Percentiles rank a stretch among this genome's conserved stretches.
These are phyloP conservation scores for Sanderia malayensis DNA, from an alignment of 30 jellyfish, hydroid and myxozoan species.

Conservation along the genomic window DNA sequence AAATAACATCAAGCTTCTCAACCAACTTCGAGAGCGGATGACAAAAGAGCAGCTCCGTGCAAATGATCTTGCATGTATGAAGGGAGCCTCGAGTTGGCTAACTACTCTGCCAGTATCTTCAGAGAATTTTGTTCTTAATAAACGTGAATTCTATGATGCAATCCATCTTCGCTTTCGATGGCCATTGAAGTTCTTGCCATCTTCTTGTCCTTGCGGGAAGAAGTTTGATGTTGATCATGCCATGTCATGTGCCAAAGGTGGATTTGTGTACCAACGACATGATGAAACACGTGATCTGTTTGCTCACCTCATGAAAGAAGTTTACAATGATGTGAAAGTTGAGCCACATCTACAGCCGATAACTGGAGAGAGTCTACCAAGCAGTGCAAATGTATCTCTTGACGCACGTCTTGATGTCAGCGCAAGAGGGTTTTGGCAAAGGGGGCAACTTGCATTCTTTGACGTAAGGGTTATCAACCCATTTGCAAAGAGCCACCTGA, in stretches of 20 bases:
- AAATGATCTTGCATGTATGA: neutral
- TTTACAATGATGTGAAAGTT: constrained; percentile 10
- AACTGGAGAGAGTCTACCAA: constrained; percentile 19
- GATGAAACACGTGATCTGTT: constrained; percentile 9
- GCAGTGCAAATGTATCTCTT: constrained; percentile 1
- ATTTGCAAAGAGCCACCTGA: constrained; percentile 20
- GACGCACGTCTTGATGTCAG: constrained; percentile 22
- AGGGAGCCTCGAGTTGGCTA: constrained; percentile 32
- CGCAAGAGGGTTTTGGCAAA: constrained; percentile 7
- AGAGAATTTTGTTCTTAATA: neutral
- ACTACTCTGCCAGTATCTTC: constrained; percentile 4
- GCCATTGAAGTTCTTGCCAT: constrained; percentile 11
- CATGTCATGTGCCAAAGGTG: constrained; percentile 21
- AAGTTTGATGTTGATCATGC: constrained; percentile 17
- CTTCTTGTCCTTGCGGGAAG: constrained; percentile 16
- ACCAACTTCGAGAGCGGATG: constrained; percentile 12
- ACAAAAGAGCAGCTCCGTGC: constrained; percentile 1
- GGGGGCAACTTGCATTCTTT: constrained; percentile 28
- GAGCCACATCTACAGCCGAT: constrained; percentile 9
- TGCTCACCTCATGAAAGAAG: constrained; percentile 4
- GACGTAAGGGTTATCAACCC: constrained; percentile 30
- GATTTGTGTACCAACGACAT: constrained; percentile 18
- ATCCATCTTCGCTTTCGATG: constrained; percentile 16
- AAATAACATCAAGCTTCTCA: neutral
- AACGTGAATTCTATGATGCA: constrained; percentile 22